A percentile compares a stretch with the other conserved stretches of the same genome.
These are phyloP conservation scores for Myanophis thanlyinensis DNA, from an alignment of 2,113 vertebrate species.

Conservation along the genomic window DNA sequence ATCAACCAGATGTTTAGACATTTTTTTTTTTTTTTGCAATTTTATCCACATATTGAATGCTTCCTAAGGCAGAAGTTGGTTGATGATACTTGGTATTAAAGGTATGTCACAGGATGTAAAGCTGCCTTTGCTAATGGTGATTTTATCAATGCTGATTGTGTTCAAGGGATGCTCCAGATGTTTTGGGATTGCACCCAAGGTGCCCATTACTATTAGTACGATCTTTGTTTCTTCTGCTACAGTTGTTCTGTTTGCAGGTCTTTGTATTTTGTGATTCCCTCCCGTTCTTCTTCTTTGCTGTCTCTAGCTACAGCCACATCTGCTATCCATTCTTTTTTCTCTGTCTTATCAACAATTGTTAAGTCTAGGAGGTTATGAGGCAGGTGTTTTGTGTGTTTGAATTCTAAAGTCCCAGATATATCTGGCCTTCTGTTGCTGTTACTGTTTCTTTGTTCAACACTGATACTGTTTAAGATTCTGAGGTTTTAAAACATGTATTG, in stretches of 20 bases:
- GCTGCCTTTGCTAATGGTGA: background rate
- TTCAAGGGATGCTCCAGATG: background rate
- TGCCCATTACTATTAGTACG: background rate
- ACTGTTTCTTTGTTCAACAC: background rate
- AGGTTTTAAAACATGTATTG: background rate
- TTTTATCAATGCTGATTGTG: background rate
- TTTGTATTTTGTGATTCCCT: background rate
- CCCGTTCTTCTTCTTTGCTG: background rate
- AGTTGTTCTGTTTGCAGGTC: background rate
- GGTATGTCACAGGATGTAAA: background rate
- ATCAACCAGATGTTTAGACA: background rate
- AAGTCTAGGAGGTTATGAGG: background rate
- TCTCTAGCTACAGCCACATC: background rate
- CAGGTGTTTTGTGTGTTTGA: background rate
- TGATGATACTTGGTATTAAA: background rate
- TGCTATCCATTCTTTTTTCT: background rate
- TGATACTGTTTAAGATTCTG: background rate
- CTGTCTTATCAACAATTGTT: background rate
- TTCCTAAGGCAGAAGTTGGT: background rate
- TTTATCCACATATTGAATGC: background rate
- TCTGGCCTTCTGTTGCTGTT: background rate
- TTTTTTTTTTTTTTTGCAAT: too few species aligned
- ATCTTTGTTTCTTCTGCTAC: background rate
- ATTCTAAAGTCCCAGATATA: background rate
- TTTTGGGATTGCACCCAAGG: background rate